Evolutionary conservation across 2,888 invertebrate genomes (phyloP).

Genomic region (Drosophila kuntzei): DNA sequence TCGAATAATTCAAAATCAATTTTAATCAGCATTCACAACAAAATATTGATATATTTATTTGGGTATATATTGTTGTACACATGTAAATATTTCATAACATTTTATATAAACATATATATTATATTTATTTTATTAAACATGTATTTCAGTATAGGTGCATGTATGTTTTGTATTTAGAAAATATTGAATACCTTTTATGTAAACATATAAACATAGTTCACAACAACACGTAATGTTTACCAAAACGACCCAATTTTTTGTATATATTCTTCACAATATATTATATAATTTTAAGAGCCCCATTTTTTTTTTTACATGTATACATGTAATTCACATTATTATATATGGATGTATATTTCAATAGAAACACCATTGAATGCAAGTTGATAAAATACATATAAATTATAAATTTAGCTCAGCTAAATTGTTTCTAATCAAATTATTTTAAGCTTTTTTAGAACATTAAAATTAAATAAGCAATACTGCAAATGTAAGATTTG

Average conservation of each 20-base stretch:
- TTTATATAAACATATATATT: background rate
- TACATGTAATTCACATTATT: background rate
- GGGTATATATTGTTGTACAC: no score
- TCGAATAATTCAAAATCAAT: no score
- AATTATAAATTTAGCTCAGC: slow-evolving; percentile 6
- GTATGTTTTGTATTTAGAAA: background rate
- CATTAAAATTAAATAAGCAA: slow-evolving; percentile 22
- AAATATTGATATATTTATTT: background rate
- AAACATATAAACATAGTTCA: background rate
- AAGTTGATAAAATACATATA: background rate
- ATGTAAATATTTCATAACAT: background rate
- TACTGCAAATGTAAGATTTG: slow-evolving; percentile 39
- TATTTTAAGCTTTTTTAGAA: background rate
- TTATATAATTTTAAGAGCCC: background rate
- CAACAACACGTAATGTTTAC: background rate
- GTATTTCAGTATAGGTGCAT: background rate
- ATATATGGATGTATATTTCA: no score
- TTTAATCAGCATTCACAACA: background rate
- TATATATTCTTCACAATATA: background rate
- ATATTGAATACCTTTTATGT: background rate
- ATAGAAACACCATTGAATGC: background rate
- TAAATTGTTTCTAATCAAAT: slow-evolving; percentile 2
- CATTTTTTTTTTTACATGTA: background rate
- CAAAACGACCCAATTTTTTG: background rate
- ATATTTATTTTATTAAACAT: background rate